Conservation (phyloP, 1,140 invertebrate genomes). For the Holotrichia oblita region DNA sequence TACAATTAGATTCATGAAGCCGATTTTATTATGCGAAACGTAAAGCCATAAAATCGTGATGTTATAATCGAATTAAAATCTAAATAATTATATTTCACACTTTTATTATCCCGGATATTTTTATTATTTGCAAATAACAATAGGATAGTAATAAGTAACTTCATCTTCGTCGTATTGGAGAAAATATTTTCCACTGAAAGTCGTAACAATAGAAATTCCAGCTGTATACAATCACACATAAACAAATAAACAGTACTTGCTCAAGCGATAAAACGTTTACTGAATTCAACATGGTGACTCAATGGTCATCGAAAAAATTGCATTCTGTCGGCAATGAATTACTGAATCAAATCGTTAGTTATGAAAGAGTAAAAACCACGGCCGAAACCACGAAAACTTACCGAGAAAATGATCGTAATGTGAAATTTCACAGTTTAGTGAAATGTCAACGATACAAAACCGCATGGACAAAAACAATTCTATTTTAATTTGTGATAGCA, state of each 20-base stretch:
- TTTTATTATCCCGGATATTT: background rate
- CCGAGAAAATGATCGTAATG: constrained; percentile 40
- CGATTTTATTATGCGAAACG: no score
- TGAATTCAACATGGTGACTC: constrained; percentile 29
- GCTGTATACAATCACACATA: background rate
- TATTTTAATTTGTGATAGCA: constrained; percentile 32
- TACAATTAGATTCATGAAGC: no score
- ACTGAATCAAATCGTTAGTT: constrained; percentile 39
- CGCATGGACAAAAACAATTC: constrained; percentile 37
- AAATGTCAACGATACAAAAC: constrained; percentile 41
- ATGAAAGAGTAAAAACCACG: constrained; percentile 35
- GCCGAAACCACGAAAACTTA: constrained; percentile 41
- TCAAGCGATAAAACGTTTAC: constrained; percentile 3
- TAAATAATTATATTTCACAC: no score
- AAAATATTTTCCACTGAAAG: background rate
- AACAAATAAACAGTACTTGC: constrained; percentile 17
- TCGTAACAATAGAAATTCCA: constrained; percentile 7
- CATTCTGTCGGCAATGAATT: constrained; percentile 31
- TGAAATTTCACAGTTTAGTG: constrained; percentile 42
- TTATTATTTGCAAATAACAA: background rate
- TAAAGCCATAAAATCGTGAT: no score
- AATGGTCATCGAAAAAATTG: constrained; percentile 14
- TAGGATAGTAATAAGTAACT: background rate
- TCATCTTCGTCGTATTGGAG: background rate
- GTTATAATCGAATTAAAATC: no score